Evolutionary conservation across 1,140 invertebrate genomes (phyloP), one percentile per base, ranked within the genome.

Genomic region (Saccostrea echinata): DNA sequence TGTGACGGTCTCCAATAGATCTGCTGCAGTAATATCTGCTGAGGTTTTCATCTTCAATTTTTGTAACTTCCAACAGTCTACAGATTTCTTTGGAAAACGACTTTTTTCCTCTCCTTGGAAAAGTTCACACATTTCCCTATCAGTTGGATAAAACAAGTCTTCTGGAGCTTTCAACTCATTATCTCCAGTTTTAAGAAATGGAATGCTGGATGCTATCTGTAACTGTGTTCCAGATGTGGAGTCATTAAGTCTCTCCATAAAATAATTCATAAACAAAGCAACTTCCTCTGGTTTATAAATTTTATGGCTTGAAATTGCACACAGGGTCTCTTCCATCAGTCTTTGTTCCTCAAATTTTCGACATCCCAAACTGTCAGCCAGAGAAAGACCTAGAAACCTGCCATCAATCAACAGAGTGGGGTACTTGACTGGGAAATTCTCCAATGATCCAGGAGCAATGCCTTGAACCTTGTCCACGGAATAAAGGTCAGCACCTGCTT

Each of bases 111-210:
- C 35, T 35, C 51, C 82, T 18, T 30, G 0, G 21, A 87, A 87
- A n/a, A 87, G 51, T 4, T 53, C 27, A 55, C 21, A 6, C 30
- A 87, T 33, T 0, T 52, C 12, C 8, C 18, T 24, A 18, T 55
- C 18, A 9, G 43, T 0, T 43, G 53, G 80, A 35, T 87, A 24
- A 55, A 87, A 87, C 9, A 87, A 61, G 18, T 87, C 81, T 52
- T 53, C 30, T 52, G 57, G 68, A 33, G 68, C 24, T 71, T 24
- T 61, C 33, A 33, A 51, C 61, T 43, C 9, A n/a, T 24, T 24
- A 61, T 82, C 13, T 71, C 68, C 68, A 71, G 30, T 71, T 24
- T 71, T 24, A 71, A 71, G 12, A 71, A 71, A 71, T 3, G 68
- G 68, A 33, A 71, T 18, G 3, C 13, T 27, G 27, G 68, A 24